A percentile compares a stretch with the other conserved stretches of the same genome.
Evolutionary conservation across 2,888 invertebrate species (phyloP).

Genomic region (Helobdella robusta): DNA sequence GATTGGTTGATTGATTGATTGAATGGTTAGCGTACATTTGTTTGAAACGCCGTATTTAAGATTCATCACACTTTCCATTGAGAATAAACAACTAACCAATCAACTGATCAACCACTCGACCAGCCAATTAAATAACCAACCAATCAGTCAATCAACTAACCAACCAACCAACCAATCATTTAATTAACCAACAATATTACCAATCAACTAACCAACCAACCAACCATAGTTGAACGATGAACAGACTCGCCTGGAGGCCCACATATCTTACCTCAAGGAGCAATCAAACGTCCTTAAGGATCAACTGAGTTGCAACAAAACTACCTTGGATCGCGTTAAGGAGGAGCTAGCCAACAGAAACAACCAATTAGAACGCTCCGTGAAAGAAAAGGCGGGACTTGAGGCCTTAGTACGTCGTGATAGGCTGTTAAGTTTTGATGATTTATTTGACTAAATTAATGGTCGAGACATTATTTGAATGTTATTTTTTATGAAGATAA

Average conservation of each 20-base stretch:
- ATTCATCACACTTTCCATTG: too few relatives aligned
- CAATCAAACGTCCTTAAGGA: constrained; percentile 32
- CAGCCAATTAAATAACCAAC: too few relatives aligned
- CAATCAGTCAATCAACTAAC: too few relatives aligned
- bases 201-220: too few relatives aligned
- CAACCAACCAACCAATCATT: too few relatives aligned
- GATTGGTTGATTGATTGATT: too few relatives aligned
- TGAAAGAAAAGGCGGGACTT: constrained; percentile 67
- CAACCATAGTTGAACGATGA: neutral
- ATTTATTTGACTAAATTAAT: neutral
- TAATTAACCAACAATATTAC: too few relatives aligned
- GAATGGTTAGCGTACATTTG: too few relatives aligned
- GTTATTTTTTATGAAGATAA: neutral
- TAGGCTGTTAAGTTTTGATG: neutral
- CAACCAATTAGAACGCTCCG: constrained; percentile 69
- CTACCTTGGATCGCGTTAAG: constrained; percentile 28
- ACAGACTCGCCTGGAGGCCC: constrained; percentile 12
- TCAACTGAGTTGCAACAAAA: constrained; percentile 32
- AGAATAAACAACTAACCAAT: too few relatives aligned
- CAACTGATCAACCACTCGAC: too few relatives aligned
- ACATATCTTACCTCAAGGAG: constrained; percentile 29
- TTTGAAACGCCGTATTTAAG: too few relatives aligned
- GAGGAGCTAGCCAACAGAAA: constrained; percentile 66
- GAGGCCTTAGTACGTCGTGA: constrained; percentile 59
- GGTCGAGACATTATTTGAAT: neutral